phyloP scores from a whole-genome alignment of 2,113 vertebrate species.

The Hyla sarda region DNA sequence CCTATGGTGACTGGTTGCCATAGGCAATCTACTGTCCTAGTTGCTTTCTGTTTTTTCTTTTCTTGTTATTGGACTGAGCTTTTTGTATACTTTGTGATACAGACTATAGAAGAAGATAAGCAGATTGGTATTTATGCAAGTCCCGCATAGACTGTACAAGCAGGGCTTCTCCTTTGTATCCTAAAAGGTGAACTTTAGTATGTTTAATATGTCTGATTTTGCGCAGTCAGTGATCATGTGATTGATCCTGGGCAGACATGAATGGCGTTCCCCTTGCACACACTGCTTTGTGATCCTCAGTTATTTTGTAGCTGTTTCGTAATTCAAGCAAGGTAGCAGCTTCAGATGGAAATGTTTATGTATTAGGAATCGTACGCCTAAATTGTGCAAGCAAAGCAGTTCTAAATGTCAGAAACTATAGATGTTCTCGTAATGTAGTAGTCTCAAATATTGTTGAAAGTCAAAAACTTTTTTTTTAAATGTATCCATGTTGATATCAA shows the following conservation, averaged over 20 bases:
- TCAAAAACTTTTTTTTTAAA: slow-evolving; percentile 11
- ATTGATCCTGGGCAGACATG: neutral
- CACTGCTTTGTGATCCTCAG: neutral
- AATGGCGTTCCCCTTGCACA: neutral
- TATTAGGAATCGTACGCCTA: slow-evolving; percentile 2
- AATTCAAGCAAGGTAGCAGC: slow-evolving; percentile 2
- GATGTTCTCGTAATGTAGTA: neutral
- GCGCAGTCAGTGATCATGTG: slow-evolving; percentile 3
- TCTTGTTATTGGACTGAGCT: neutral
- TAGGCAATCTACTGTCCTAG: too few species aligned
- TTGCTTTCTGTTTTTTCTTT: too few species aligned
- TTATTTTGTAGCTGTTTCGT: slow-evolving; percentile 5
- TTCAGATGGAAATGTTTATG: slow-evolving; percentile 19
- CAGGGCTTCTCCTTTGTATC: neutral
- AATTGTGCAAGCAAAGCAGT: slow-evolving; percentile 18
- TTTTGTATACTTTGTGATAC: neutral
- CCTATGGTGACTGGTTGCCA: too few species aligned
- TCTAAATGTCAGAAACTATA: slow-evolving; percentile 12
- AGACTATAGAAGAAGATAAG: neutral
- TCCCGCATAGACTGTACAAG: neutral
- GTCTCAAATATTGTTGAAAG: neutral
- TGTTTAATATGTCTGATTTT: slow-evolving; percentile 2
- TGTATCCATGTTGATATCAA: neutral
- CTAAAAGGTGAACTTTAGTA: neutral
- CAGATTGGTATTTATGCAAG: neutral